Evolutionary conservation across 2,797 vertebrate species (phyloP).

Genomic region (Protosalanx chinensis): DNA sequence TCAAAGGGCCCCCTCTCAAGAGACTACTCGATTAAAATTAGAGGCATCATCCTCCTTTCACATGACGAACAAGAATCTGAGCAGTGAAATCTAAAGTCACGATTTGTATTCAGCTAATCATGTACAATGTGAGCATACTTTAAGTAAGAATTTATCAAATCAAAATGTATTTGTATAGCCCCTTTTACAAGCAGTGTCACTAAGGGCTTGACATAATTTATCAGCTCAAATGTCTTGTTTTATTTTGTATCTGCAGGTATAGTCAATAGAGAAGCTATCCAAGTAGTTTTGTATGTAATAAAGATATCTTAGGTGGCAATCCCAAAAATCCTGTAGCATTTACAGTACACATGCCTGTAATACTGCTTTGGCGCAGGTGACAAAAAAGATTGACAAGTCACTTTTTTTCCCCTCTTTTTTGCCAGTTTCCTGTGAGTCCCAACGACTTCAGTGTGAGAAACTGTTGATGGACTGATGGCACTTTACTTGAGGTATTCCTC

Average conservation of each 20-base stretch:
- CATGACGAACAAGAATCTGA: slow-evolving; percentile 10
- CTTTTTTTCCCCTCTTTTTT: neutral
- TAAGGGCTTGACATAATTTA: no score
- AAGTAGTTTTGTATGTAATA: slow-evolving; percentile 37
- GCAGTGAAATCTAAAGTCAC: slow-evolving; percentile 21
- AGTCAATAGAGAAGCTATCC: slow-evolving; percentile 16
- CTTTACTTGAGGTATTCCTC: slow-evolving; percentile 37
- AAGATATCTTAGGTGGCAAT: slow-evolving; percentile 41
- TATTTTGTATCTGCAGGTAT: slow-evolving; percentile 27
- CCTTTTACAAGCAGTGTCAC: no score
- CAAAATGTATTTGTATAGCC: no score
- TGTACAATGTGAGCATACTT: slow-evolving; percentile 25
- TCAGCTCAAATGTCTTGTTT: slow-evolving; percentile 22
- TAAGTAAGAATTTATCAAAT: slow-evolving; percentile 1
- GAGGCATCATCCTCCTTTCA: slow-evolving; percentile 31
- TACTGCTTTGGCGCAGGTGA: slow-evolving; percentile 27
- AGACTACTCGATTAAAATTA: slow-evolving; percentile 37
- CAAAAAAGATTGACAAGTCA: neutral
- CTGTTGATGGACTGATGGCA: slow-evolving; percentile 29
- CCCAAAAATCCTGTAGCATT: slow-evolving; percentile 34
- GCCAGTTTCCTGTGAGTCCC: slow-evolving; percentile 9
- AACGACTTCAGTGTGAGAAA: slow-evolving; percentile 26
- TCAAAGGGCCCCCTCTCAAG: slow-evolving; percentile 33
- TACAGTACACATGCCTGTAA: slow-evolving; percentile 30
- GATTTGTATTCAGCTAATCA: slow-evolving; percentile 30